A percentile compares a stretch with the other conserved stretches of the same genome.
Conservation (phyloP, 2,888 invertebrate species). For the Altica lythri region DNA sequence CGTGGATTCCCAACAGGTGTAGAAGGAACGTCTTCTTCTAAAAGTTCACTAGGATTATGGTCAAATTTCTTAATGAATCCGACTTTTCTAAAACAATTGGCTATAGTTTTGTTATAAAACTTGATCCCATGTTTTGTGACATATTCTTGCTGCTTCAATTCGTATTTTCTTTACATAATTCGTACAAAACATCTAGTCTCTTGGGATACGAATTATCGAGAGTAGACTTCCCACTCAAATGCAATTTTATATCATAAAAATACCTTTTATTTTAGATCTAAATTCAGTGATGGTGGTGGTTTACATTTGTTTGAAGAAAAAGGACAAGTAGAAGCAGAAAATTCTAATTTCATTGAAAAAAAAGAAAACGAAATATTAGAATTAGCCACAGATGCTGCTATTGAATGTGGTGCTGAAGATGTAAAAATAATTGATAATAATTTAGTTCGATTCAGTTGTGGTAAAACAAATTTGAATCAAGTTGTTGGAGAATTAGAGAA, state of each 20-base stretch:
- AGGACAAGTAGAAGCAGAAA: constrained; percentile 63
- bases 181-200: no score
- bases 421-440: constrained; percentile 60
- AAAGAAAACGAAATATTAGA: constrained; percentile 59
- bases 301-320: constrained; percentile 63
- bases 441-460: constrained; percentile 64
- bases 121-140: no score
- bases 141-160: no score
- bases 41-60: no score
- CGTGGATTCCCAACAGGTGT: no score
- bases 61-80: no score
- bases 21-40: no score
- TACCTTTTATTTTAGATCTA: constrained; percentile 52
- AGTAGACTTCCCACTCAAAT: not conserved
- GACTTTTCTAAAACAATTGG: no score
- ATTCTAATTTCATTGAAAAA: constrained; percentile 40
- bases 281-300: constrained; percentile 56
- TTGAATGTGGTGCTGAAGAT: constrained; percentile 71
- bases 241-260: not conserved
- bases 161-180: no score
- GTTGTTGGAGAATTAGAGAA: constrained; percentile 60
- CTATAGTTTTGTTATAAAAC: no score
- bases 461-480: constrained; percentile 56
- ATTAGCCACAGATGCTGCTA: constrained; percentile 67
- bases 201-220: no score